Evolutionary conservation across 2,888 invertebrate genomes (phyloP), one percentile per base, ranked within the genome.

Genomic region (Iphiclides podalirius): DNA sequence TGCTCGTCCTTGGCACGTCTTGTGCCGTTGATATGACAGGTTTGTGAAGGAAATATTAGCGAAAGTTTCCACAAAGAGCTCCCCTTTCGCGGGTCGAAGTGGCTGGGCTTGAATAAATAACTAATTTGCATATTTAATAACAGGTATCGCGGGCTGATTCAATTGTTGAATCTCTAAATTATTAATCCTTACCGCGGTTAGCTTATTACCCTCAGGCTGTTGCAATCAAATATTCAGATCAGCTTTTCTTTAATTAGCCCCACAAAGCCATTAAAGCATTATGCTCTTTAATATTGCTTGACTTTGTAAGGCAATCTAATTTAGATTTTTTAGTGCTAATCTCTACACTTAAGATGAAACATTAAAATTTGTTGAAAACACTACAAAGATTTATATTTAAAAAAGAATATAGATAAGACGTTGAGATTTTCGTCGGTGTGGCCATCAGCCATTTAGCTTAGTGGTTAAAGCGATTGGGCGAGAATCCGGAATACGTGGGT

Each of bases 111-210:
- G 81, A 84, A 85, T 85, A 86, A 85, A 86, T 86, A 83, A 86
- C 76, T 81, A 64, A 85, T 86, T 85, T 86, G 67, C 83, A 86
- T 86, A 79, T 80, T 80, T 86, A 84, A 84, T 84, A 80, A 79
- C 84, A 79, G 79, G 81, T 83, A 79, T 80, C 75, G 72, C 65
- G 72, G 55, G 70, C 61, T 55, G 72, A 75, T 83, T 79, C 79
- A 80, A 82, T 84, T 83, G 84, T 77, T 71, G 61, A 70, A 70
- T 67, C 67, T 67, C 61, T 78, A 75, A 78, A 84, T 84, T 78
- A 81, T 82, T 79, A 83, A 82, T 71, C 66, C 63, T 56, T 49
- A 47, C 57, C 64, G 61, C 60, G 70, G 69, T 70, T 75, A 72
- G 72, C 66, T 72, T 74, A 72, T 80, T 79, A 83, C 75, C 74